Evolutionary conservation across 2,888 invertebrate species (phyloP), one percentile per base, ranked within the genome.

Genomic region (Anthophora plumipes): DNA sequence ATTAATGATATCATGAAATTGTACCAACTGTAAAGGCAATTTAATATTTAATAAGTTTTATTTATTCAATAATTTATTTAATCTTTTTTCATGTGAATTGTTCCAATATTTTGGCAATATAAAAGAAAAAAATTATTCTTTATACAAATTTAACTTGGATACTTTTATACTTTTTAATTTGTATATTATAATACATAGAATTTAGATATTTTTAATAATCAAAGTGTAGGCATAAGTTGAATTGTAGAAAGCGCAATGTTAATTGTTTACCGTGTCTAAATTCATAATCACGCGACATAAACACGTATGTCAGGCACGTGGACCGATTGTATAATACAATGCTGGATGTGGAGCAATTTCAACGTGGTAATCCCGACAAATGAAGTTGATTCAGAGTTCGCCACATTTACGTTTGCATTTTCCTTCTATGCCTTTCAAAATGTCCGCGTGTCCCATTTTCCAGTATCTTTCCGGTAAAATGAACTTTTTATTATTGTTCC

Each of bases 341-440:
- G 43, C 22, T 31, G 37, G 55, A 41, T 50, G 66, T 60, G 41
- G 48, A 70, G 77, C 69, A 76, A 79, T 76, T 79, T 66, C 61
- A 61, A 77, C 66, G 66, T 41, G 50, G 50, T 70, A 71, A 79
- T 77, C 66, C 71, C 41, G 66, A 61, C 55, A 77, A 77, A 79
- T 77, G 76, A 67, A 61, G 77, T 76, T 90, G 83, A 85, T 86
- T 86, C 84, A 76, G 78, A 76, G 76, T 59, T 57, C n/a, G 52
- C 78, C 68, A 61, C 41, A 61, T 66, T 72, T 64, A 55, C 37
- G 25, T 68, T 70, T 72, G 37, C 59, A 39, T 71, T 63, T 70
- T 55, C 50, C 67, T 52, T 39, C 22, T 31, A 6, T 48, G 22
- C 20, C 11, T 12, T 61, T 39, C 37, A 46, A 54, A 70, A 22